These are phyloP conservation scores for Sebastes baramenuke DNA, from an alignment of 2,797 vertebrate species.

Conservation along the genomic window DNA sequence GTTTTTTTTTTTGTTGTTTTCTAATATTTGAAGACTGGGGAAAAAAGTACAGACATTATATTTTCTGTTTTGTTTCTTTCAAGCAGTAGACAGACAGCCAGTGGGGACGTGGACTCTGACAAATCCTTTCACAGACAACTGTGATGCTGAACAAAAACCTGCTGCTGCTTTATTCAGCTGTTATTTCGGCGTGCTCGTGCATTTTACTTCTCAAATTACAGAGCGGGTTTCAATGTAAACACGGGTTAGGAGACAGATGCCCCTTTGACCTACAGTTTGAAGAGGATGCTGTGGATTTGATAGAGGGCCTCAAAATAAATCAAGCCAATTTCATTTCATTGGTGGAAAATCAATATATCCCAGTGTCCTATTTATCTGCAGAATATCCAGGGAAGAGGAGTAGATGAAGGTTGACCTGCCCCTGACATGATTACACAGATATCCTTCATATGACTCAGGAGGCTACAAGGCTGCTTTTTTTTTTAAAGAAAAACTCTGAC, in stretches of 20 bases:
- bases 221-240: background rate
- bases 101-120: background rate
- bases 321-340: constrained; percentile 63
- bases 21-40: background rate
- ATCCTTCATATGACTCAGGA: background rate
- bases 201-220: background rate
- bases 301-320: constrained; percentile 61
- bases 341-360: constrained; percentile 64
- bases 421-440: constrained; percentile 3
- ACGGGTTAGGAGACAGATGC: background rate
- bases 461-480: background rate
- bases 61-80: background rate
- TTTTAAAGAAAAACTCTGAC: background rate
- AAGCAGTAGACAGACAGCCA: background rate
- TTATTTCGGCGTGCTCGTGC: background rate
- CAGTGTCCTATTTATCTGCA: constrained; percentile 56
- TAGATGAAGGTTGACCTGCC: constrained; percentile 20
- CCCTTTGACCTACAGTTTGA: constrained; percentile 31
- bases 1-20: background rate
- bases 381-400: constrained; percentile 27
- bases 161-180: background rate
- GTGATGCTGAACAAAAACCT: background rate
- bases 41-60: background rate
- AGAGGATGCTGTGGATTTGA: constrained; percentile 50
- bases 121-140: background rate